These are phyloP conservation scores for Misgurnus mizolepis DNA, from an alignment of 2,113 vertebrate species.

Conservation along the genomic window DNA sequence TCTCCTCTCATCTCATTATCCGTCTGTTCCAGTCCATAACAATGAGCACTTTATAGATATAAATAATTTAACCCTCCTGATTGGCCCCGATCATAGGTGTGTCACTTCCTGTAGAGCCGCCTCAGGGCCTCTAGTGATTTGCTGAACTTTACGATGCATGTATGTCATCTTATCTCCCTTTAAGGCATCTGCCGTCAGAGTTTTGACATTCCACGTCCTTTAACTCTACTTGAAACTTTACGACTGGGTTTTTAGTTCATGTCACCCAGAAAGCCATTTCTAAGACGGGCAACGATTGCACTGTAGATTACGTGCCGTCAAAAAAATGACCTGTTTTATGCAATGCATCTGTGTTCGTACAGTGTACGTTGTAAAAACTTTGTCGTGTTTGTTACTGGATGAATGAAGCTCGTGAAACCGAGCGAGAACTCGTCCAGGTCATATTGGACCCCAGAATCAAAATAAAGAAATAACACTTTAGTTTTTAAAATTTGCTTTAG, in stretches of 20 bases:
- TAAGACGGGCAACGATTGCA: constrained; percentile 57
- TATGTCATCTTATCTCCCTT: constrained; percentile 34
- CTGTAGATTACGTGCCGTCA: constrained; percentile 61
- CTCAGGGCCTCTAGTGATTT: constrained; percentile 2
- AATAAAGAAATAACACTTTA: background rate
- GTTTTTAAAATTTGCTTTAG: background rate
- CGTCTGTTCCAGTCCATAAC: constrained; percentile 23
- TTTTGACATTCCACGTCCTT: constrained; percentile 53
- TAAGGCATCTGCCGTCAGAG: constrained; percentile 41
- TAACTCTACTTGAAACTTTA: constrained; percentile 41
- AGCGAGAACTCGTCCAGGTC: background rate
- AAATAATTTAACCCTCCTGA: constrained; percentile 11
- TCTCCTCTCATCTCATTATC: background rate
- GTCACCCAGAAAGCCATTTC: constrained; percentile 67
- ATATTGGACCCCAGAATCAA: background rate
- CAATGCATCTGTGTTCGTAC: constrained; percentile 57
- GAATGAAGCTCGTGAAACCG: constrained; percentile 10
- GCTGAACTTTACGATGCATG: constrained; percentile 40
- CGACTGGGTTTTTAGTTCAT: constrained; percentile 47
- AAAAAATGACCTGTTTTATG: constrained; percentile 57
- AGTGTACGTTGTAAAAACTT: constrained; percentile 8
- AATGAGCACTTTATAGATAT: constrained; percentile 54
- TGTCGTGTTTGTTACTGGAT: background rate
- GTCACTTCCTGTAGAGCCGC: constrained; percentile 5
- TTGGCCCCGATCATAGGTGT: constrained; percentile 6